These are phyloP conservation scores for Ladona fulva DNA, from an alignment of 1,140 invertebrate genomes.

Conservation along the genomic window DNA sequence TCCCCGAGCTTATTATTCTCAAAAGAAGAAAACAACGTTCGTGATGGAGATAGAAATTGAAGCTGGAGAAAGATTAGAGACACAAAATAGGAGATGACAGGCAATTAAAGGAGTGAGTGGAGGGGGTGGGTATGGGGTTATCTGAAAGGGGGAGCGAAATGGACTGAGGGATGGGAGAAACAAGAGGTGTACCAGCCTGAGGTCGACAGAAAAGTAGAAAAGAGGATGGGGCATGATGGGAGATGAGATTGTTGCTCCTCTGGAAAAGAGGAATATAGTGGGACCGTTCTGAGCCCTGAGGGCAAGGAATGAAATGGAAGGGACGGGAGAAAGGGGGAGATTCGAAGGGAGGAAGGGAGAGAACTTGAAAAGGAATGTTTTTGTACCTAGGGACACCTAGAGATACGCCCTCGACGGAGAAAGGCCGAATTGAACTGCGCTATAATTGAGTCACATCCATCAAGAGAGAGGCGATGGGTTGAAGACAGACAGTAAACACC, in stretches of 20 bases:
- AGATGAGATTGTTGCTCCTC: conserved; percentile 4
- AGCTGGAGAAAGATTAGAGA: not conserved
- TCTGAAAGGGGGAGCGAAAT: not conserved
- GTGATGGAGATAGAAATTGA: not conserved
- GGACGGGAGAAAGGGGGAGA: not conserved
- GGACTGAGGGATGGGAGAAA: too few relatives aligned
- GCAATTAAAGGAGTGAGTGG: not conserved
- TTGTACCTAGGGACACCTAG: not conserved
- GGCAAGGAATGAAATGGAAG: not conserved
- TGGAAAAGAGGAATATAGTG: not conserved
- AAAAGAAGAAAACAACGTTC: too few relatives aligned
- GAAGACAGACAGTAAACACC: too few relatives aligned
- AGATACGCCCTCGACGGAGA: not conserved
- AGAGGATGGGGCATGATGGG: not conserved
- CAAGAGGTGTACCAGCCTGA: too few relatives aligned
- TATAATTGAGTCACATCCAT: too few relatives aligned
- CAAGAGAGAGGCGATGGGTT: too few relatives aligned
- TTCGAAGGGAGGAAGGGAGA: not conserved
- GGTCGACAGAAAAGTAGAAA: not conserved
- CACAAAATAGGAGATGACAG: not conserved
- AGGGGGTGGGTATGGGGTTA: not conserved
- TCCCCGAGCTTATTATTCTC: too few relatives aligned
- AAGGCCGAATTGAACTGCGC: too few relatives aligned
- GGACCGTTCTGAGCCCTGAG: not conserved
- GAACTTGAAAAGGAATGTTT: conserved; percentile 1